Base-by-base conservation (phyloP, 2,888 invertebrate species). In the Prenolepis imparis region DNA sequence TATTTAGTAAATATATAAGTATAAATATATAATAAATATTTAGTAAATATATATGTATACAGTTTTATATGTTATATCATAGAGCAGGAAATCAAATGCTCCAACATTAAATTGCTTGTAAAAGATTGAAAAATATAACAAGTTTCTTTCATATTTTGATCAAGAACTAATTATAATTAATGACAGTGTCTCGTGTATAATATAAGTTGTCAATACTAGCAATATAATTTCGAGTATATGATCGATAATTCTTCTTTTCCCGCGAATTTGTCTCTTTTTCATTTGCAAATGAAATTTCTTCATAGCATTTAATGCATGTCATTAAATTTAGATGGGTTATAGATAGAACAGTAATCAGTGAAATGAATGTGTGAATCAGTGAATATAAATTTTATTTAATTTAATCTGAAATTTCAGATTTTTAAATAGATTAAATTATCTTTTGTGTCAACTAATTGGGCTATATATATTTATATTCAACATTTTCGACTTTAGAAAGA, bases 91-190 rank as follows among this genome's bases (percentile, higher is more conserved):
- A 57, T 78, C 28, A 41, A 28, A 41, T 70, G 15, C 11, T 11
- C 57, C 1, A 21, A 18, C 1, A 48, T 72, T 28, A 21, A 68
- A 11, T 18, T 70, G 18, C 12, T 59, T 78, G 6, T 44, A 36
- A 44, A 59, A 78, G 18, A 59, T 36, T 12, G 18, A 32, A 44
- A 36, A 48, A 59, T 32, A 24, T 68, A 41, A 67, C 24, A 18
- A 36, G 15, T 3, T 57, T 12, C n/a, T 9, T 32, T 57, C 9
- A 41, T 32, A 68, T 59, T 78, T 32, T 21, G 57, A 2, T 55
- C 41, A 80, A 72, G 36, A 44, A 72, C 24, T 57, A 67, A 57
- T 57, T 41, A 12, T 18, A 72, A 72, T 72, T 80, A 59, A 72
- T 18, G 32, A 41, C 32, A 21, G 18, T 12, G n/a, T n/a, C 41